Evolutionary conservation across 2,888 invertebrate species (phyloP), one percentile per base, ranked within the genome.

Genomic region (Diabrotica balteata): DNA sequence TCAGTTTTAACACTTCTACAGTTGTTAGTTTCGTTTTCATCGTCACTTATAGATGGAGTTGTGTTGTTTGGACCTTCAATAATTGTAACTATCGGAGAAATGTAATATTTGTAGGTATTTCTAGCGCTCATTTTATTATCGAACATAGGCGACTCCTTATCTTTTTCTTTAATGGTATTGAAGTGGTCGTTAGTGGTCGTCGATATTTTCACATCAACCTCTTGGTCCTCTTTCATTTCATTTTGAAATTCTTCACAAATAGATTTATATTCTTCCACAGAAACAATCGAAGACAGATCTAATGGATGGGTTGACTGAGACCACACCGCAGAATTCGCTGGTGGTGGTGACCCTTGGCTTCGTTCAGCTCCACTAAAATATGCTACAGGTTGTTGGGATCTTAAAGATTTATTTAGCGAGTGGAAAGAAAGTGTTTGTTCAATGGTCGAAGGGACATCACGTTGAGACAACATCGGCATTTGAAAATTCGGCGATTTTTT

Each of bases 51-150:
- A n/a, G 75, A 74, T 42, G 70, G 7, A 52, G 69, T 73, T n/a
- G 67, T 67, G 66, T 76, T 59, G 53, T 75, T 72, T 32, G 71
- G 72, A 7, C 77, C 76, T 59, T 73, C 70, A 6, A 70, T 55
- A 49, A 78, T 50, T 10, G 43, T 63, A 49, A 75, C 73, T 45
- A 51, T 51, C 9, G 76, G 76, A 52, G 72, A 74, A 22, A 74
- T 44, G 59, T 75, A 68, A 65, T 60, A 44, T 59, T 65, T 54
- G 43, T 66, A 59, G 32, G 22, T 50, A 5, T 59, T 65, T 49
- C 22, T 60, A 46, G n/a, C 44, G 8, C n/a, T 10, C 42, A 50
- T 59, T 7, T n/a, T 8, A 61, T 43, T 57, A 7, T 52, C 8
- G 32, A 32, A 32, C 3, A 32, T 32, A 49, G 9, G 8, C 8